Conservation (phyloP, 1,140 invertebrate species). For the Linepithema humile region DNA sequence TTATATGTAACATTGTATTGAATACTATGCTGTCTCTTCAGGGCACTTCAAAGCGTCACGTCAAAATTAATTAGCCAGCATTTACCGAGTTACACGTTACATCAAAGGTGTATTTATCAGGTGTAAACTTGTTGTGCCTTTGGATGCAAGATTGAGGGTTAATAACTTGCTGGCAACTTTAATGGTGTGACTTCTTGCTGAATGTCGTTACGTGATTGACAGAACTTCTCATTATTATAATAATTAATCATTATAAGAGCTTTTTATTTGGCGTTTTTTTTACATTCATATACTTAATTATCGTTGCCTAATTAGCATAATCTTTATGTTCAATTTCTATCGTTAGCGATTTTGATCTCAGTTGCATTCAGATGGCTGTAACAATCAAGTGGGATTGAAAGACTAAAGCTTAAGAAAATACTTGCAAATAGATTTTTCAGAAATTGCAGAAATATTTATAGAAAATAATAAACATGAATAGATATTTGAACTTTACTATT, state of each 20-base stretch:
- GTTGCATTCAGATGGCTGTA: neutral
- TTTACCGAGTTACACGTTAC: neutral
- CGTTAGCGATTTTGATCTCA: neutral
- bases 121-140: constrained; percentile 1
- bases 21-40: neutral
- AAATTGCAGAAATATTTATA: too few relatives aligned
- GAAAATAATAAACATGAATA: too few relatives aligned
- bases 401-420: too few relatives aligned
- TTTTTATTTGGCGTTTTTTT: too few relatives aligned
- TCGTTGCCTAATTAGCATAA: constrained; percentile 64
- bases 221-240: neutral
- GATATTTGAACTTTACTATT: too few relatives aligned
- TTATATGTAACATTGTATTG: neutral
- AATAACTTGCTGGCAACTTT: constrained; percentile 1
- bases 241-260: too few relatives aligned
- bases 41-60: neutral
- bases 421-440: too few relatives aligned
- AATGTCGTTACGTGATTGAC: neutral
- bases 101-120: neutral
- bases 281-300: too few relatives aligned
- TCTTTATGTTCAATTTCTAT: constrained; percentile 57
- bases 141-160: neutral
- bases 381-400: neutral
- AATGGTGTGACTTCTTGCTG: neutral
- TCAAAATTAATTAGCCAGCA: constrained; percentile 25